Evolutionary conservation across 2,888 invertebrate genomes (phyloP), one percentile per base, ranked within the genome.

Genomic region (Pristionchus entomophagus): DNA sequence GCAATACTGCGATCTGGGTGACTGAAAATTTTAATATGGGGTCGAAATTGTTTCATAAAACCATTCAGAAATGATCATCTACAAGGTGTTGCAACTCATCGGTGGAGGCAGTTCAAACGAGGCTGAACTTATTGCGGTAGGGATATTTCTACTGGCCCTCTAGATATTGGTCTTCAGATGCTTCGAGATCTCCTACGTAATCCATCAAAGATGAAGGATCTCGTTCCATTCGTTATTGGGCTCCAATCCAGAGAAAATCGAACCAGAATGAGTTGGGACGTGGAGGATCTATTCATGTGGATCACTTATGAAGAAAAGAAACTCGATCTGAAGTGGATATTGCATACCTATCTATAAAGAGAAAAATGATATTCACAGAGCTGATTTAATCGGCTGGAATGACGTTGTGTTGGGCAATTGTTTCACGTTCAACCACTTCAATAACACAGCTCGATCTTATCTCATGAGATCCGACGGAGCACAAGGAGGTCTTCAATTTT

Each of bases 391-490:
- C 26, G 73, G 51, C 29, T 87, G 82, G 80, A 85, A 87, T 81
- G 88, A 88, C 65, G 86, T 87, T 19, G 86, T 86, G 4, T 73
- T 89, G 26, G 89, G 89, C 65, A 89, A 88, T 65, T 89, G 89
- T 84, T 89, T 87, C 73, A 89, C 89, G 17, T 89, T 89, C 86
- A 89, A 89, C 49, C 88, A 88, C 65, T 49, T 59, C 38, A 83
- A 86, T 45, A 53, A 45, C 17, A 51, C 87, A 0, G 62, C 41
- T 5, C 38, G 53, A 53, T 26, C 32, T 8, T 62, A 85, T 35
- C 84, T 45, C 17, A 6, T 32, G 22, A 26, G 86, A n/a, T 41
- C 56, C 32, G 73, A 80, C 22, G 89, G 88, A 14, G 38, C 85
- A 51, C 51, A 84, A n/a, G 86, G 85, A 41, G 73, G 73, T 69